Percentiles rank a stretch among this genome's conserved stretches.
These are phyloP conservation scores for Oceanodroma tethys DNA, from an alignment of 2,113 vertebrate genomes.

Conservation along the genomic window DNA sequence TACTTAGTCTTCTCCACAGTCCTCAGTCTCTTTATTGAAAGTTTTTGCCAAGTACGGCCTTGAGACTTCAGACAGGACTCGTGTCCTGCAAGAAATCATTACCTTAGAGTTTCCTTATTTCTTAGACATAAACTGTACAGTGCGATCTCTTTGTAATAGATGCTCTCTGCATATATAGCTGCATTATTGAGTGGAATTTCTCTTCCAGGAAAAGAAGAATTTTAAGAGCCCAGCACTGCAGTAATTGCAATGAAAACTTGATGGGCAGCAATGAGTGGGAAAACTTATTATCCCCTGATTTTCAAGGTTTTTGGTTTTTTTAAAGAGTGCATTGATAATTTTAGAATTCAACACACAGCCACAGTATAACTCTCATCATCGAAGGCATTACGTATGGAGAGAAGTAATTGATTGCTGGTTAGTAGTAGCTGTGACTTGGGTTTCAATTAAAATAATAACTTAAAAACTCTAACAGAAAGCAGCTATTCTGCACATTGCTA, in stretches of 20 bases:
- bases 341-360: background rate
- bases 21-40: background rate
- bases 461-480: background rate
- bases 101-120: background rate
- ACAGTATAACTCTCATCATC: background rate
- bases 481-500: conserved; percentile 55
- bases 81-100: background rate
- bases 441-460: conserved; percentile 49
- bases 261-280: background rate
- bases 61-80: background rate
- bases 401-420: conserved; percentile 51
- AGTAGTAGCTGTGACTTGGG: conserved; percentile 48
- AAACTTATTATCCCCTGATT: background rate
- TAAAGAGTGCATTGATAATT: background rate
- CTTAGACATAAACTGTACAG: background rate
- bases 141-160: background rate
- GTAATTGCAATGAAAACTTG: background rate
- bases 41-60: background rate
- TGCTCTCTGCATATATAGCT: background rate
- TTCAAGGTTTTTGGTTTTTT: background rate
- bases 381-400: background rate
- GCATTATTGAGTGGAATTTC: background rate
- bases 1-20: background rate
- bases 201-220: background rate
- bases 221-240: background rate